Base-by-base conservation (phyloP, 2,888 invertebrate species). In the Rotaria sp. region DNA sequence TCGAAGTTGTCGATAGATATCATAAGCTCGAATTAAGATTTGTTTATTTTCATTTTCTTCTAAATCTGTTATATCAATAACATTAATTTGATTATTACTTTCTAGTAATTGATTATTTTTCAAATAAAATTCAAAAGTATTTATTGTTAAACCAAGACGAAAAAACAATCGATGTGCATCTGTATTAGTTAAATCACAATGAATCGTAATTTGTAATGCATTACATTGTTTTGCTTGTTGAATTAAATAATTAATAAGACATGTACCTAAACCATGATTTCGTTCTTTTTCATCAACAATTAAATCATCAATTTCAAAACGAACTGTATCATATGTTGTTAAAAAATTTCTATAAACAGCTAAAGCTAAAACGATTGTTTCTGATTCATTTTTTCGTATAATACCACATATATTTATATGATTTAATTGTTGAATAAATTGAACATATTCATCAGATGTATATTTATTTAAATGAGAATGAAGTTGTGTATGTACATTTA, bases 61-160 rank as follows among this genome's bases (percentile, higher is more conserved):
- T 80, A 80, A n/a, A n/a, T 80, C 80, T 41, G 80, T 80, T 13
- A 80, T 15, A 45, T 80, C 45, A 45, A 80, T n/a, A 45, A 80
- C 15, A 45, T 18, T 26, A 45, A 80, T 26, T 8, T 35, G 35
- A 67, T 67, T 21, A 67, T 67, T 67, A 21, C 7, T 30, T 18
- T 2, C 5, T 35, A 35, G 35, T 18, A 35, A 1, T 8, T 13
- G 0, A 35, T 35, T 15, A 21, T 67, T 80, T 13, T 13, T 26
- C 26, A 13, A 8, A 45, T 15, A 26, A 45, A 80, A 80, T n/a
- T 45, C 80, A n/a, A 80, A 80, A n/a, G 5, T 2, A n/a, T 2
- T 8, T 26, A 80, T 80, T 26, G 45, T 80, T 80, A 80, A 45
- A 45, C n/a, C 45, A 80, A 13, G 45, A 5, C 80, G 80, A 45